A percentile compares a stretch with the other conserved stretches of the same genome.
These are phyloP conservation scores for Pluvianellus socialis DNA, from an alignment of 2,113 vertebrate genomes.

Conservation along the genomic window DNA sequence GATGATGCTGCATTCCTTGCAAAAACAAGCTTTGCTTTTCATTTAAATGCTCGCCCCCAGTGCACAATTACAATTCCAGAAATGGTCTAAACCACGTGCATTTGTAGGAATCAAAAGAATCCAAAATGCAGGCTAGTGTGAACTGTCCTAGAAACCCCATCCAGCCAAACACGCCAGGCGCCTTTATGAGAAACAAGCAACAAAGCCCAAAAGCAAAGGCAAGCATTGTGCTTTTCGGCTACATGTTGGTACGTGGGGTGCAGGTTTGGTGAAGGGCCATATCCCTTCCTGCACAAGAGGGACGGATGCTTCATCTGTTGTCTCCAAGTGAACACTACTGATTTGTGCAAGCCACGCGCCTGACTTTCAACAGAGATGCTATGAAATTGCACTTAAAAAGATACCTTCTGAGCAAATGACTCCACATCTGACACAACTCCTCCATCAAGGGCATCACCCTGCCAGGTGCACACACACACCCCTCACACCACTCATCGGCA, in stretches of 20 bases:
- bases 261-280: not conserved
- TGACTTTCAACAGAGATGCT: not conserved
- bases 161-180: fast-evolving
- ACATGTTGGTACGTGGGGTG: fast-evolving
- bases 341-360: too few species aligned
- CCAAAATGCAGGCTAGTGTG: not conserved
- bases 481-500: not conserved
- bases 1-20: not conserved
- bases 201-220: not conserved
- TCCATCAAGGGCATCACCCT: not conserved
- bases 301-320: not conserved
- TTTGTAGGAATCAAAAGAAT: not conserved
- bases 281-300: not conserved
- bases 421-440: not conserved
- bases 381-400: not conserved
- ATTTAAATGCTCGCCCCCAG: not conserved
- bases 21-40: not conserved
- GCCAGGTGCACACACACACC: too few species aligned
- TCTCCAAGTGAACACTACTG: not conserved
- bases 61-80: not conserved
- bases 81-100: fast-evolving
- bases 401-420: not conserved
- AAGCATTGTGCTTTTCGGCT: not conserved
- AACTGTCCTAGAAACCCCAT: not conserved
- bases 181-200: not conserved